Evolutionary conservation across 2,113 vertebrate genomes (phyloP).

Genomic region (Pseudorhombus dupliciocellatus): DNA sequence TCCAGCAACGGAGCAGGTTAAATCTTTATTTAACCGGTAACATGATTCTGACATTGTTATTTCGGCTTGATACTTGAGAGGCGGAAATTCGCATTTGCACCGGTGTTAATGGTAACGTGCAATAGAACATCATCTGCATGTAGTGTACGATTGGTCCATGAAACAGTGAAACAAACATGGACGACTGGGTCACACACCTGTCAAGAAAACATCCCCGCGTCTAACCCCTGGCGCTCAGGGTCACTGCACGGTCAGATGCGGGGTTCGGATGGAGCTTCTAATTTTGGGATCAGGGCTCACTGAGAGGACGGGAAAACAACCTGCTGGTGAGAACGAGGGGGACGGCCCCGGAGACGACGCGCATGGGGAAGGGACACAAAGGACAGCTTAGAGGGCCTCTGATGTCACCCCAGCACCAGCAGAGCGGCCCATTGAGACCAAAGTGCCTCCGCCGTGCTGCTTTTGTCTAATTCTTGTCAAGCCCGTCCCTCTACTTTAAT

Average conservation of each 20-base stretch:
- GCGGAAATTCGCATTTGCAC: neutral
- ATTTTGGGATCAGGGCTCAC: constrained; percentile 74
- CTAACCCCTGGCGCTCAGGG: constrained; percentile 28
- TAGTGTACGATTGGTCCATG: neutral
- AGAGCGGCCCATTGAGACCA: constrained; percentile 48
- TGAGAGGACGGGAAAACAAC: constrained; percentile 73
- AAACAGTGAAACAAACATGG: too few species aligned
- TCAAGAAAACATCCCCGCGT: neutral
- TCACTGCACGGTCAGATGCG: constrained; percentile 64
- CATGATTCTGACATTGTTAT: neutral
- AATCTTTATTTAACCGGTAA: constrained; percentile 32
- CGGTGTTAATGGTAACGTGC: neutral
- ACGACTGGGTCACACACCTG: neutral
- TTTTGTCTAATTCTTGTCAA: constrained; percentile 56
- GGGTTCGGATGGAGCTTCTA: constrained; percentile 50
- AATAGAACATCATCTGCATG: neutral
- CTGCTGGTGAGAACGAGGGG: constrained; percentile 74
- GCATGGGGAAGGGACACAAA: constrained; percentile 57
- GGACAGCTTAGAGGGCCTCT: constrained; percentile 61
- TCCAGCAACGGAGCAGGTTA: constrained; percentile 18
- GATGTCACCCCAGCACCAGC: constrained; percentile 60
- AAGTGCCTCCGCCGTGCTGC: constrained; percentile 53
- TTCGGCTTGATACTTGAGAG: neutral
- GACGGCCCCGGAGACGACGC: constrained; percentile 63
- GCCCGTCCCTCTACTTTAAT: constrained; percentile 38